A percentile compares a stretch with the other conserved stretches of the same genome.
phyloP scores from a whole-genome alignment of 1,140 invertebrate species.

The Frieseomelitta varia region DNA sequence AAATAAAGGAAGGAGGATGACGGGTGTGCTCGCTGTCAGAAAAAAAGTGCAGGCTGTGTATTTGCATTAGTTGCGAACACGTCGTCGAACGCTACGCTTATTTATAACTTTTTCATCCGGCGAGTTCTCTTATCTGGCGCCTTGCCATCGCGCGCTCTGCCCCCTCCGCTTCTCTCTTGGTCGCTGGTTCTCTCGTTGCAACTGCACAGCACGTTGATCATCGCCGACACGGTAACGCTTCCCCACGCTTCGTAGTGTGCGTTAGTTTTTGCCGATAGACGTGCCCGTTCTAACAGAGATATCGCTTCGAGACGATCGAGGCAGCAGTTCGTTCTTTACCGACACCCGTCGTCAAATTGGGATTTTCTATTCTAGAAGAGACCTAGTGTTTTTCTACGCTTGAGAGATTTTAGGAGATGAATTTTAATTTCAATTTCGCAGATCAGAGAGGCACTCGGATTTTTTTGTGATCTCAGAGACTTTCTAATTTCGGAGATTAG shows the following conservation, averaged over 20 bases:
- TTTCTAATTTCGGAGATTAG: too few relatives aligned
- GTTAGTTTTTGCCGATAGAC: not conserved
- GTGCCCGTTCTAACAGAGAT: not conserved
- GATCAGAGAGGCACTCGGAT: too few relatives aligned
- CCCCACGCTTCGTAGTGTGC: not conserved
- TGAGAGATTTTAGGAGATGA: too few relatives aligned
- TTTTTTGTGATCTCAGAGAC: too few relatives aligned
- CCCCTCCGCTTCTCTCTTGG: slow-evolving; percentile 8
- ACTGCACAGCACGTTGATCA: slow-evolving; percentile 42
- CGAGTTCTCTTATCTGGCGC: slow-evolving; percentile 54
- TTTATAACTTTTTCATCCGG: slow-evolving; percentile 62
- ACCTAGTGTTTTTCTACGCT: too few relatives aligned
- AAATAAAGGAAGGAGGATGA: not conserved
- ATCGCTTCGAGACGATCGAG: too few relatives aligned
- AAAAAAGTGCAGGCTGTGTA: slow-evolving; percentile 10
- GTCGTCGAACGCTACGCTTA: slow-evolving; percentile 55
- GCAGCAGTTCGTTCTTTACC: not conserved
- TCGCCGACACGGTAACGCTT: slow-evolving; percentile 23
- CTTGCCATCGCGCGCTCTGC: slow-evolving; percentile 35
- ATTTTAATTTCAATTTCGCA: too few relatives aligned
- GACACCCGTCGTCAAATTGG: too few relatives aligned
- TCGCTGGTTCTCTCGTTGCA: slow-evolving; percentile 20
- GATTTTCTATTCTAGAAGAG: too few relatives aligned
- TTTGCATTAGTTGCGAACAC: slow-evolving; percentile 53
- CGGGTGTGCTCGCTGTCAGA: slow-evolving; percentile 22